phyloP scores from a whole-genome alignment of 2,888 invertebrate genomes.

The Pyrochroa serraticornis region DNA sequence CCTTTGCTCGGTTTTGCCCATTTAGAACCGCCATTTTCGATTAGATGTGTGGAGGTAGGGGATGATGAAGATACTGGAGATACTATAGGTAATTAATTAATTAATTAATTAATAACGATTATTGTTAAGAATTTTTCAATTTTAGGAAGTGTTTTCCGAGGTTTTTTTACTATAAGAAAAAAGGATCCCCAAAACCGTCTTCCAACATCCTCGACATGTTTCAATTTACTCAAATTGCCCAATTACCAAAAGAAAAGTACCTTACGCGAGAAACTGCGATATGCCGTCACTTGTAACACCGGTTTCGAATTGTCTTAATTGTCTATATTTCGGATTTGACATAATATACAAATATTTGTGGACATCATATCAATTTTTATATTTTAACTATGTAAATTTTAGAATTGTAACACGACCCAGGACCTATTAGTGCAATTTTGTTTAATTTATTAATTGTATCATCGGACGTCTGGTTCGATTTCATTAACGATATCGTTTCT shows the following conservation, averaged over 20 bases:
- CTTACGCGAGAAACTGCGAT: constrained; percentile 92
- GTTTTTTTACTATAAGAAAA: constrained; percentile 96
- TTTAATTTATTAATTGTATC: too few species aligned
- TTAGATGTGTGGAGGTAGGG: constrained; percentile 98
- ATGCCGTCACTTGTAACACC: constrained; percentile 96
- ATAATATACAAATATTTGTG: constrained; percentile 11
- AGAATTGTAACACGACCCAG: too few species aligned
- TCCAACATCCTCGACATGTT: constrained; percentile 99
- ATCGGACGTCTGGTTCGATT: too few species aligned
- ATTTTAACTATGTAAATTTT: constrained; percentile 7
- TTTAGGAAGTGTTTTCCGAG: constrained; percentile 92
- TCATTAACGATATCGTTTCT: too few species aligned
- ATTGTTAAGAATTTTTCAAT: constrained; percentile 12
- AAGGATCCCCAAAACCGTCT: constrained; percentile 92
- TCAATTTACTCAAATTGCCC: constrained; percentile 96
- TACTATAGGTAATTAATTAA: constrained; percentile 68
- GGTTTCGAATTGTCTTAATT: constrained; percentile 97
- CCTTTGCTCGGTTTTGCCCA: constrained; percentile 95
- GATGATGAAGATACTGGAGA: constrained; percentile 95
- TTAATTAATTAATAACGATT: constrained; percentile 4
- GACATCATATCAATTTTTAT: constrained; percentile 17
- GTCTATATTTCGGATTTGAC: constrained; percentile 17
- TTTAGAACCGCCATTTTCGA: constrained; percentile 96
- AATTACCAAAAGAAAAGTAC: constrained; percentile 98
- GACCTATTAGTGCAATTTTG: too few species aligned